Percentiles rank a stretch among this genome's conserved stretches.
These are phyloP conservation scores for Venturia canescens DNA, from an alignment of 1,140 invertebrate species.

Conservation along the genomic window DNA sequence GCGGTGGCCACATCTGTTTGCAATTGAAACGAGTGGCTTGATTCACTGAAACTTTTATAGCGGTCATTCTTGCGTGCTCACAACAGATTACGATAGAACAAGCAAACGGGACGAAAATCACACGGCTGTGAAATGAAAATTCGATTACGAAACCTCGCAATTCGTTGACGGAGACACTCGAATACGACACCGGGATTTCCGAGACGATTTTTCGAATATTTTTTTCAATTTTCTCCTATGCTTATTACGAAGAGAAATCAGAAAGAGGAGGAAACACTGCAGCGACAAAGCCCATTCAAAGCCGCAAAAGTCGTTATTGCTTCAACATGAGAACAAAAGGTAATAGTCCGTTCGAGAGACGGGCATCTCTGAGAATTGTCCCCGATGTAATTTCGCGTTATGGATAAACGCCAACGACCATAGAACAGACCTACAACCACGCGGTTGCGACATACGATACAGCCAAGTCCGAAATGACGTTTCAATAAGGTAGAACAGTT, in stretches of 20 bases:
- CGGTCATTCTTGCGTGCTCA: conserved; percentile 47
- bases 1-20: conserved; percentile 70
- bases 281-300: not conserved
- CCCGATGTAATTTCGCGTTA: conserved; percentile 61
- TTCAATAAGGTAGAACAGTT: conserved; percentile 71
- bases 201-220: not conserved
- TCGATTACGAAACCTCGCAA: not conserved
- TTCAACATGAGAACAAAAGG: conserved; percentile 34
- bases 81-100: not conserved
- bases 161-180: too few relatives aligned
- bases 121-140: not conserved
- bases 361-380: conserved; percentile 40
- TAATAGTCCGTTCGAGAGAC: not conserved
- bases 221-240: not conserved
- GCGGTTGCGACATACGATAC: conserved; percentile 33
- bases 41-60: conserved; percentile 60
- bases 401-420: conserved; percentile 62
- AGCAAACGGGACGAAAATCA: not conserved
- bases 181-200: too few relatives aligned
- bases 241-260: not conserved
- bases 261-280: not conserved
- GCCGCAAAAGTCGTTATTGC: conserved; percentile 23
- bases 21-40: conserved; percentile 70
- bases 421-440: conserved; percentile 27
- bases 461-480: conserved; percentile 63